Percentiles rank a stretch among this genome's conserved stretches.
Evolutionary conservation across 2,797 vertebrate genomes (phyloP).

Genomic region (Pseudochaenichthys georgianus): DNA sequence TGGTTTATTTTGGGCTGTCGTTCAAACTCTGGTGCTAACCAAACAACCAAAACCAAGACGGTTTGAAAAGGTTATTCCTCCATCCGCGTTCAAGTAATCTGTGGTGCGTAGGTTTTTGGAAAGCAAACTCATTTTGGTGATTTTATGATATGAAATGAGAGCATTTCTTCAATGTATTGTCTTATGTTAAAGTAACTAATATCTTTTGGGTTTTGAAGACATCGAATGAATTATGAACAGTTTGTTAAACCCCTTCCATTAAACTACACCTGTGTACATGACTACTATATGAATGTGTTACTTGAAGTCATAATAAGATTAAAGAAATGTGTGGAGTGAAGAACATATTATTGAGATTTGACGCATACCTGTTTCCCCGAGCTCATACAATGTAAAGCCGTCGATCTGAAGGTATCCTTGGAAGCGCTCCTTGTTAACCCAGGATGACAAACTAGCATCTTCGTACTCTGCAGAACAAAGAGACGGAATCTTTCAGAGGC

Average conservation of each 20-base stretch:
- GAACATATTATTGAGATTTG: background rate
- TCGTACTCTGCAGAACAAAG: slow-evolving; percentile 89
- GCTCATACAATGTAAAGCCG: slow-evolving; percentile 95
- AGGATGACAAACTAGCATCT: slow-evolving; percentile 93
- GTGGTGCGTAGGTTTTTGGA: no score
- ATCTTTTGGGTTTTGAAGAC: background rate
- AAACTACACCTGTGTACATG: background rate
- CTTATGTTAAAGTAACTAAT: background rate
- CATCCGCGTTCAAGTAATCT: no score
- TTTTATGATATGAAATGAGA: background rate
- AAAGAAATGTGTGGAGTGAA: background rate
- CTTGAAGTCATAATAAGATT: background rate
- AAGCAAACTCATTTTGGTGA: no score
- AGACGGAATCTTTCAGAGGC: slow-evolving; percentile 21
- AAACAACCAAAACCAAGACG: no score
- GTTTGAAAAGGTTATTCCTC: no score
- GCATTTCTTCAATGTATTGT: background rate
- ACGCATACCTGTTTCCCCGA: slow-evolving; percentile 92
- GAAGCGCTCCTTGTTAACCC: slow-evolving; percentile 97
- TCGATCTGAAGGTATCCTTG: slow-evolving; percentile 94
- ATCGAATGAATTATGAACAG: background rate
- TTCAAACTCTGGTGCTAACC: no score
- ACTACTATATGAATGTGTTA: background rate
- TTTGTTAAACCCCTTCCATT: background rate
- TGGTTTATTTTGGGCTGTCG: no score